Conservation (phyloP, 2,113 vertebrate genomes). For the Notarius lentiginosus region DNA sequence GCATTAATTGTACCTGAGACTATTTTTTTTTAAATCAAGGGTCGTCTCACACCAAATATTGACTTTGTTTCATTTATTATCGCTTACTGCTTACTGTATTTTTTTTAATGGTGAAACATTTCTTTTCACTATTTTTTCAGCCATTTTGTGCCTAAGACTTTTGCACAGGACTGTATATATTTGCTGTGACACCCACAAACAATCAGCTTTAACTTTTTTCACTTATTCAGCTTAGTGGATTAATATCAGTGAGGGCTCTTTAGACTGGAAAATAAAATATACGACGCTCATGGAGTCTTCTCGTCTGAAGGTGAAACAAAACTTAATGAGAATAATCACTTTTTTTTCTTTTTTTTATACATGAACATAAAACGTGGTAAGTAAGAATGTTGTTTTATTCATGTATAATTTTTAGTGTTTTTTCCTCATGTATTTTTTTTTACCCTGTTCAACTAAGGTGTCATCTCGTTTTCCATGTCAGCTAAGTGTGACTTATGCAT, state of each 20-base stretch:
- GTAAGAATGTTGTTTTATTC: not conserved
- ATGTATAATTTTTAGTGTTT: not conserved
- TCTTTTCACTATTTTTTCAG: not conserved
- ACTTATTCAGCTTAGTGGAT: not conserved
- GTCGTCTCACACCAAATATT: too few species aligned
- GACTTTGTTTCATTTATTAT: too few species aligned
- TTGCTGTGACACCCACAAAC: not conserved
- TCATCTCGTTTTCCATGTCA: constrained; percentile 6
- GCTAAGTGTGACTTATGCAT: constrained; percentile 14
- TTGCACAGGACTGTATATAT: too few species aligned
- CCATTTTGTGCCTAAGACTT: too few species aligned
- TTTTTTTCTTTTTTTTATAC: not conserved
- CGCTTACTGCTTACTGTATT: too few species aligned
- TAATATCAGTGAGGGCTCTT: not conserved
- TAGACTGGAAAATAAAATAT: not conserved
- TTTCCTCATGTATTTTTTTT: not conserved
- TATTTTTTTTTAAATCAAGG: too few species aligned
- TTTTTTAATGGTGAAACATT: too few species aligned
- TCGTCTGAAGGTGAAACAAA: not conserved
- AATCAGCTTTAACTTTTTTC: not conserved
- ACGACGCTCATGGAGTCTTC: not conserved
- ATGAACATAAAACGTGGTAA: not conserved
- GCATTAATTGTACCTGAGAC: too few species aligned
- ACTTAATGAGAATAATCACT: not conserved
- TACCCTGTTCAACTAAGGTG: not conserved